These are phyloP conservation scores for Hyalella azteca DNA, from an alignment of 2,888 invertebrate genomes.

Conservation along the genomic window DNA sequence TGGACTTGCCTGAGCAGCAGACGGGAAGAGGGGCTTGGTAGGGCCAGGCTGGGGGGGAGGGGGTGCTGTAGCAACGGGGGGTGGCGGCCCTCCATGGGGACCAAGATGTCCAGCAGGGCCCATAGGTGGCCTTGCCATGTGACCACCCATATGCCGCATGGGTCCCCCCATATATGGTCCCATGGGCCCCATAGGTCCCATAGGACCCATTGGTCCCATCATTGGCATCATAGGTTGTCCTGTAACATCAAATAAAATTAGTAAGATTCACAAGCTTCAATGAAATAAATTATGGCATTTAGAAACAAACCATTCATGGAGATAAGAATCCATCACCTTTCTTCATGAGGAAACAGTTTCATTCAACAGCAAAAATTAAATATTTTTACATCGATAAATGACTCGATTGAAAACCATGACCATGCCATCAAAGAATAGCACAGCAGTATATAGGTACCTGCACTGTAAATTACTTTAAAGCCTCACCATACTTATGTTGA, in stretches of 20 bases:
- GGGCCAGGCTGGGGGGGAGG: slow-evolving; percentile 57
- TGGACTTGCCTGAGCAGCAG: slow-evolving; percentile 69
- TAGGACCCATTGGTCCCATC: slow-evolving; percentile 79
- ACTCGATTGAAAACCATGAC: too few species aligned
- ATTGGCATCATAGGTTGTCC: slow-evolving; percentile 71
- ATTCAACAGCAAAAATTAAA: too few species aligned
- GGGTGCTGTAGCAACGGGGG: slow-evolving; percentile 51
- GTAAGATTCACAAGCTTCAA: too few species aligned
- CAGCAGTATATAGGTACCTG: too few species aligned
- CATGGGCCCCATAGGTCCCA: slow-evolving; percentile 70
- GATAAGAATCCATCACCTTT: too few species aligned
- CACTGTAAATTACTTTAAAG: too few species aligned
- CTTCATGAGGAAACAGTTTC: too few species aligned
- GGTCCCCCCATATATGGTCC: slow-evolving; percentile 66
- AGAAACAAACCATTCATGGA: too few species aligned
- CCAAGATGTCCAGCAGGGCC: slow-evolving; percentile 55
- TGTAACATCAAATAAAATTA: not conserved
- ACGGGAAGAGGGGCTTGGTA: slow-evolving; percentile 79
- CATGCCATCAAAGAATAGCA: too few species aligned
- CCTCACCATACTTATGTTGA: too few species aligned
- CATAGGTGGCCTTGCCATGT: slow-evolving; percentile 67
- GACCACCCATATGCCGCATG: slow-evolving; percentile 62
- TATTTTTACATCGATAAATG: too few species aligned
- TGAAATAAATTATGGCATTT: too few species aligned
- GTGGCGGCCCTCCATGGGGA: slow-evolving; percentile 54